A percentile compares a stretch with the other conserved stretches of the same genome.
phyloP scores from a whole-genome alignment of 2,888 invertebrate species.

The Leptinotarsa juncta region DNA sequence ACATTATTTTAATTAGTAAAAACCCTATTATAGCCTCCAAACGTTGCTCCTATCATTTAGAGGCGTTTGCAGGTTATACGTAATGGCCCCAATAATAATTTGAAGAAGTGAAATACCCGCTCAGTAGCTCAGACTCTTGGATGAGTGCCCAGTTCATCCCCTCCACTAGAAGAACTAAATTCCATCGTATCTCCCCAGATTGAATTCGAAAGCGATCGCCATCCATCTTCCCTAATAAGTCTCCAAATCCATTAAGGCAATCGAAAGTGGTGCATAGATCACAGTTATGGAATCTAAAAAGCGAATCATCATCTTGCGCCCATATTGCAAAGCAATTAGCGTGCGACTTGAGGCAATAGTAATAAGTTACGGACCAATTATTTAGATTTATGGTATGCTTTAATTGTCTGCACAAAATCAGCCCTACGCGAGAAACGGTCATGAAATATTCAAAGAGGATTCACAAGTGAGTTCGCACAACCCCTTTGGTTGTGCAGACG shows the following conservation, averaged over 20 bases:
- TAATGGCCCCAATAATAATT: no score
- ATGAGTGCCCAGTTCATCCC: no score
- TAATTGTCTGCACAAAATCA: constrained; percentile 60
- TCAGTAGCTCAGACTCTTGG: no score
- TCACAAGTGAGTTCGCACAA: constrained; percentile 50
- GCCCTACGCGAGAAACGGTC: constrained; percentile 54
- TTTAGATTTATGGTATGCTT: constrained; percentile 61
- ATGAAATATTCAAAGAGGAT: constrained; percentile 58
- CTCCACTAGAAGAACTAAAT: not conserved
- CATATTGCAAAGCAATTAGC: constrained; percentile 55
- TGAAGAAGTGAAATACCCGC: no score
- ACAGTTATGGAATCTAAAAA: constrained; percentile 43
- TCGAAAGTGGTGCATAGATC: constrained; percentile 49
- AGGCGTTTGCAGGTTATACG: no score
- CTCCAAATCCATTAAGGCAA: constrained; percentile 47
- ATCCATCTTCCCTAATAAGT: constrained; percentile 39
- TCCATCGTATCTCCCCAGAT: constrained; percentile 32
- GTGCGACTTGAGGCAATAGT: constrained; percentile 46
- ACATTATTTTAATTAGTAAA: no score
- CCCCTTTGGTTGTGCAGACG: constrained; percentile 32
- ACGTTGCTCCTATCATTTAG: no score
- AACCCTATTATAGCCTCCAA: no score
- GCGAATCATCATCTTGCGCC: constrained; percentile 31
- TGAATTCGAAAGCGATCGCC: constrained; percentile 38
- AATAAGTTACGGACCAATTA: constrained; percentile 61